Evolutionary conservation across 2,797 vertebrate genomes (phyloP).

Genomic region (Rhynchotus rufescens): DNA sequence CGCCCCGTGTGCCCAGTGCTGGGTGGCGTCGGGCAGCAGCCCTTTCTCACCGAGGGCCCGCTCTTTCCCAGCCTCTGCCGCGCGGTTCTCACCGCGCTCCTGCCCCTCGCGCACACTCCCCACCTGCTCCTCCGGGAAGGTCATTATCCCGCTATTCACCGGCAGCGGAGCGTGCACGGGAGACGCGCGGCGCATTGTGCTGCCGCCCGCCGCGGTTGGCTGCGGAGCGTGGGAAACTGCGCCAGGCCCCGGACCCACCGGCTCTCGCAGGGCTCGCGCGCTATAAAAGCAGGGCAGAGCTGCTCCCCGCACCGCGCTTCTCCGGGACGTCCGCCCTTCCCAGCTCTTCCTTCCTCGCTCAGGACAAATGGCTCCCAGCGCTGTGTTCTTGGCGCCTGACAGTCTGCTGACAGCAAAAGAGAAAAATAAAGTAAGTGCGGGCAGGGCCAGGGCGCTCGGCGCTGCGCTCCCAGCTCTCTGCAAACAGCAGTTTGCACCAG

Average conservation of each 20-base stretch:
- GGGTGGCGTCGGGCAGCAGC: conserved; percentile 54
- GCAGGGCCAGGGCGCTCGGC: not conserved
- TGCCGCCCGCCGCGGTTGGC: conserved; percentile 77
- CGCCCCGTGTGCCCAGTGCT: not conserved
- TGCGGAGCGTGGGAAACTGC: conserved; percentile 85
- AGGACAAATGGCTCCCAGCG: conserved; percentile 86
- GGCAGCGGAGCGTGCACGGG: conserved; percentile 83
- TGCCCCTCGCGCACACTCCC: conserved; percentile 54
- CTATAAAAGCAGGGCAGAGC: conserved; percentile 81
- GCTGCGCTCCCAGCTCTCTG: not conserved
- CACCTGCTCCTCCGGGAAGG: conserved; percentile 78
- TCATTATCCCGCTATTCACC: conserved; percentile 77
- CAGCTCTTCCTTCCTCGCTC: not conserved
- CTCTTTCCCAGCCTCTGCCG: conserved; percentile 74
- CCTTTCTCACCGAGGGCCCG: conserved; percentile 30
- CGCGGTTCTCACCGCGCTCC: conserved; percentile 34
- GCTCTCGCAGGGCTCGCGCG: not conserved
- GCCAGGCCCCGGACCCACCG: conserved; percentile 74
- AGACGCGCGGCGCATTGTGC: conserved; percentile 78
- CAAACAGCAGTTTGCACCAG: not conserved
- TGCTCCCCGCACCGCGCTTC: conserved; percentile 27
- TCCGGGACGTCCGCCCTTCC: conserved; percentile 42
- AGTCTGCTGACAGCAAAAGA: conserved; percentile 79
- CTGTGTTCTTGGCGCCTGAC: conserved; percentile 67
- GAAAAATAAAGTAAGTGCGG: conserved; percentile 84